A percentile compares a stretch with the other conserved stretches of the same genome.
These are phyloP conservation scores for Poliocrania exsul DNA, from an alignment of 2,797 vertebrate species.

Conservation along the genomic window DNA sequence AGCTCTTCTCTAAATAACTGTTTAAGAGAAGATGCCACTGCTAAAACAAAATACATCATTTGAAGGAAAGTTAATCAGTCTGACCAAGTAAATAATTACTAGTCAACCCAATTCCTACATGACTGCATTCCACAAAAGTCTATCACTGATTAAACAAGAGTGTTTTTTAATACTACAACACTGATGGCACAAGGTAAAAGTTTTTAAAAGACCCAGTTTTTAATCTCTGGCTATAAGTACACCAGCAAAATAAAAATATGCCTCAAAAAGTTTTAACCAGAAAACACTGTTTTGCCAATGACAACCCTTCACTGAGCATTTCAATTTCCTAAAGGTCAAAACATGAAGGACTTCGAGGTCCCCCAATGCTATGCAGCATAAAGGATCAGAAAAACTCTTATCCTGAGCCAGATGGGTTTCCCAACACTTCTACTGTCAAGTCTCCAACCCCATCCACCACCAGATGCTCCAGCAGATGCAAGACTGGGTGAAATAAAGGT, in stretches of 20 bases:
- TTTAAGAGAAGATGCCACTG: background rate
- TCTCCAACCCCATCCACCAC: background rate
- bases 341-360: conserved; percentile 33
- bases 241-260: background rate
- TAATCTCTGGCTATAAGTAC: background rate
- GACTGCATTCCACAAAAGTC: background rate
- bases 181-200: background rate
- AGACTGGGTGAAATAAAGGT: background rate
- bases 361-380: background rate
- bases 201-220: background rate
- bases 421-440: background rate
- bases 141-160: background rate
- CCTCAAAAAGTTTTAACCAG: conserved; percentile 3
- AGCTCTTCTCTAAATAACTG: conserved; percentile 21
- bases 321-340: background rate
- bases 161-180: background rate
- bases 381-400: background rate
- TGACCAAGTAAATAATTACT: background rate
- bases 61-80: background rate
- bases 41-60: background rate
- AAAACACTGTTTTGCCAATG: background rate
- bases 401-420: background rate
- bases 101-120: background rate
- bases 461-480: conserved; percentile 25
- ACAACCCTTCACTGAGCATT: background rate